These are phyloP conservation scores for Andrena hattorfiana DNA, from an alignment of 2,888 invertebrate genomes.

Conservation along the genomic window DNA sequence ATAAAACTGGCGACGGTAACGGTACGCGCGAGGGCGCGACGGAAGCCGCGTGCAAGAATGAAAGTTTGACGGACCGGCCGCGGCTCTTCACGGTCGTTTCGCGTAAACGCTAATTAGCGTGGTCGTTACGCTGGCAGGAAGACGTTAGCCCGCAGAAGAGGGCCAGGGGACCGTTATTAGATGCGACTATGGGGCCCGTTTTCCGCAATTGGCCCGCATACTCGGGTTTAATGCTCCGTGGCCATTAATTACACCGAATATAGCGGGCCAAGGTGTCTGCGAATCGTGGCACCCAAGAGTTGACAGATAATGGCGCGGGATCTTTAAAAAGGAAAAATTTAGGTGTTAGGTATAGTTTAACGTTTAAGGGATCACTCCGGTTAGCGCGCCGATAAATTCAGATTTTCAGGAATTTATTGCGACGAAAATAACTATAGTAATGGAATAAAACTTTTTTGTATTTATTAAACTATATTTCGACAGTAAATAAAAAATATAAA, in stretches of 20 bases:
- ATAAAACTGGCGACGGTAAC: constrained; percentile 42
- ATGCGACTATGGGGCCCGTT: constrained; percentile 29
- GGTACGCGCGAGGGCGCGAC: constrained; percentile 28
- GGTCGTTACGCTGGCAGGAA: constrained; percentile 54
- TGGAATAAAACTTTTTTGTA: too few species aligned
- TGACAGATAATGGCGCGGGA: neutral
- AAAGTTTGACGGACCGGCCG: constrained; percentile 13
- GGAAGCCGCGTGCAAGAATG: constrained; percentile 55
- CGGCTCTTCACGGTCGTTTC: constrained; percentile 53
- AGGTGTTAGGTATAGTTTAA: too few species aligned
- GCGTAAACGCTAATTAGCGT: constrained; percentile 68
- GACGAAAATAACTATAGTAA: too few species aligned
- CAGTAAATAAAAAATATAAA: too few species aligned
- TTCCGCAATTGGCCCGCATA: constrained; percentile 40
- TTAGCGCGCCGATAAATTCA: too few species aligned
- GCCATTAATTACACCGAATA: constrained; percentile 4
- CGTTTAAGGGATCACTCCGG: too few species aligned
- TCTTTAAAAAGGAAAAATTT: too few species aligned
- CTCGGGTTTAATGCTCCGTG: constrained; percentile 25
- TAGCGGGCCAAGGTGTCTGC: constrained; percentile 14
- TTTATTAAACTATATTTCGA: too few species aligned
- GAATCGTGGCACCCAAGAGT: constrained; percentile 1
- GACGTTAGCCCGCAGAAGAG: constrained; percentile 28
- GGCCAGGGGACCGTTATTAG: constrained; percentile 59
- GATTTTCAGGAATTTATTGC: too few species aligned